Base-by-base conservation (phyloP, 1,140 invertebrate genomes). In the Papilio machaon region DNA sequence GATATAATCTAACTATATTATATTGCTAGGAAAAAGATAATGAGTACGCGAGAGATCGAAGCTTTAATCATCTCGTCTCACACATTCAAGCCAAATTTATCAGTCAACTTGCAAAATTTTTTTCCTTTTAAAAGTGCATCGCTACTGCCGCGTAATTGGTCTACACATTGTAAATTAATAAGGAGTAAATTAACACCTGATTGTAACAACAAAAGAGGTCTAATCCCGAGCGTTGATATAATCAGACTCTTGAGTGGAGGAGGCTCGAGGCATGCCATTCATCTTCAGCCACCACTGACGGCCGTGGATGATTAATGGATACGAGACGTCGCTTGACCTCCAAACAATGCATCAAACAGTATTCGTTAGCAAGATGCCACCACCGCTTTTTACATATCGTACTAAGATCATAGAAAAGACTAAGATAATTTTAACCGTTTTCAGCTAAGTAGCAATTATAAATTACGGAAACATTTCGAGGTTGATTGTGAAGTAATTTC, bases 271-370 rank as follows among this genome's bases (percentile, higher is more conserved):
- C 75, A 46, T 58, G 73, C 47, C n/a, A 88, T 90, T 86, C 87
- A 90, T 90, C 89, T 88, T 88, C 79, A 73, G 60, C 70, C 54
- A 67, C 60, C 82, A 85, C 74, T 87, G 89, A 90, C 88, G 85
- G 83, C 85, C 85, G 86, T 90, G 88, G 82, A 90, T 89, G 89
- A 90, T 89, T 86, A 83, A 90, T 88, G 82, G 60, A 54, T 17
- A 35, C 17, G 46, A 79, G 83, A 79, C 85, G 87, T 89, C 88
- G 80, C 82, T 88, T 86, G 85, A 85, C 84, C 84, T 81, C 73
- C 19, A 81, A 80, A 73, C 78, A 81, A 75, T 82, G 47, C 67
- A 82, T 82, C 74, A 82, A 82, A 83, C 52, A 17, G 79, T 52
- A 79, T 81, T 81, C 47, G 73, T 75, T 75, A 75, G 73, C 73